phyloP scores from a whole-genome alignment of 1,140 invertebrate species.

The Drosophila tropicalis region DNA sequence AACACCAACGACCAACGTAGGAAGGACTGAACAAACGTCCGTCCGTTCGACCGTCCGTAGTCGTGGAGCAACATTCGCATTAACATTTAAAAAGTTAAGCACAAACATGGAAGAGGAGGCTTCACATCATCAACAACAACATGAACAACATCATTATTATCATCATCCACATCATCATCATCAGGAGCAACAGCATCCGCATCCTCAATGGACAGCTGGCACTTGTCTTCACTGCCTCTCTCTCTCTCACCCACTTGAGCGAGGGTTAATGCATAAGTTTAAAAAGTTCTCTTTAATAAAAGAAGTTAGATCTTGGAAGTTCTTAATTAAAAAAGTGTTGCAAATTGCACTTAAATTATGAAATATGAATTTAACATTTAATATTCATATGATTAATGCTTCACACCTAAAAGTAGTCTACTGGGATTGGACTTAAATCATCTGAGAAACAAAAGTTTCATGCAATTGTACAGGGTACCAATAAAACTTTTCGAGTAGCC shows the following conservation, averaged over 20 bases:
- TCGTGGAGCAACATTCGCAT: constrained; percentile 39
- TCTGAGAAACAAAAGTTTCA: no score
- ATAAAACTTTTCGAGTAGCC: neutral
- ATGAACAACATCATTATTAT: constrained; percentile 11
- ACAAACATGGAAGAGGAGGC: constrained; percentile 60
- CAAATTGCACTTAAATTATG: no score
- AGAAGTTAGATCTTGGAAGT: no score
- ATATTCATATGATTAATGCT: no score
- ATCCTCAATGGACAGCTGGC: constrained; percentile 13
- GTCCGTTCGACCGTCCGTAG: neutral
- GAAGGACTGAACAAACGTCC: neutral
- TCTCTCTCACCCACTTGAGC: neutral
- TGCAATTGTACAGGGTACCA: no score
- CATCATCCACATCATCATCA: neutral
- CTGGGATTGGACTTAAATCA: no score
- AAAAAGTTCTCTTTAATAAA: no score
- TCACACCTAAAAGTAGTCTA: no score
- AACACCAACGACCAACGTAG: constrained; percentile 6
- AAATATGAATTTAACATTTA: no score
- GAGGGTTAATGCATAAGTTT: neutral
- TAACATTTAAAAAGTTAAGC: constrained; percentile 71
- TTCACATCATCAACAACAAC: constrained; percentile 33
- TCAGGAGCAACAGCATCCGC: constrained; percentile 4
- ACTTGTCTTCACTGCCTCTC: neutral
- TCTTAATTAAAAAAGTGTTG: no score